phyloP scores from a whole-genome alignment of 2,113 vertebrate genomes.

The Corythoichthys haematopterus region DNA sequence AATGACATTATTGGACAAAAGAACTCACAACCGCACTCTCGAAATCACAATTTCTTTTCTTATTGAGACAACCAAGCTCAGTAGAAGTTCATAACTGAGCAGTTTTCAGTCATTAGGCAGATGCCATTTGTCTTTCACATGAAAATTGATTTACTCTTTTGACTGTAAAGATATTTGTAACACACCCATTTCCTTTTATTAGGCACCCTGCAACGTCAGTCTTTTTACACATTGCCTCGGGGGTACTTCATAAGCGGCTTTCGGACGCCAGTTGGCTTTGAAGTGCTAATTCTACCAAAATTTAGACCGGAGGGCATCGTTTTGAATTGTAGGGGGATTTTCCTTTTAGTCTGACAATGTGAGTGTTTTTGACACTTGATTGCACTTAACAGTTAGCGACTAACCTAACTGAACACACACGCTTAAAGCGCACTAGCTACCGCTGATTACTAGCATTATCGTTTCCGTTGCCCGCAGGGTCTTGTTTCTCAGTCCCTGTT shows the following conservation, averaged over 20 bases:
- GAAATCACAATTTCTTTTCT: too few relatives aligned
- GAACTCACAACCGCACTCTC: too few relatives aligned
- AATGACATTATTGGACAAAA: too few relatives aligned
- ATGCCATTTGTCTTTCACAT: too few relatives aligned
- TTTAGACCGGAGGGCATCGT: slow-evolving; percentile 43
- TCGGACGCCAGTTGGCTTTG: slow-evolving; percentile 51
- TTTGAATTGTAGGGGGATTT: slow-evolving; percentile 55
- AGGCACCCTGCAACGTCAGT: not conserved
- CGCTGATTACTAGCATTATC: not conserved
- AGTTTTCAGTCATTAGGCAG: too few relatives aligned
- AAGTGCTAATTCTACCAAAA: slow-evolving; percentile 55
- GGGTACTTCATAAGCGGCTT: slow-evolving; percentile 44
- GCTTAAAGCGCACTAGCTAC: too few relatives aligned
- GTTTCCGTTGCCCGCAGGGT: not conserved
- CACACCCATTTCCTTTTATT: not conserved
- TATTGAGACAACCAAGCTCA: not conserved
- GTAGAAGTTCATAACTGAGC: not conserved
- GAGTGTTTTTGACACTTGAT: not conserved
- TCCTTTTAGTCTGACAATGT: slow-evolving; percentile 29
- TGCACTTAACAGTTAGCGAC: not conserved
- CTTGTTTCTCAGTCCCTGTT: not conserved
- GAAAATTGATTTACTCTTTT: too few relatives aligned
- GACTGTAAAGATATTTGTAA: too few relatives aligned
- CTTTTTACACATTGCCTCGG: not conserved
- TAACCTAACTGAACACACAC: too few relatives aligned